These are phyloP conservation scores for Eutrigla gurnardus DNA, from an alignment of 2,797 vertebrate genomes.

Conservation along the genomic window DNA sequence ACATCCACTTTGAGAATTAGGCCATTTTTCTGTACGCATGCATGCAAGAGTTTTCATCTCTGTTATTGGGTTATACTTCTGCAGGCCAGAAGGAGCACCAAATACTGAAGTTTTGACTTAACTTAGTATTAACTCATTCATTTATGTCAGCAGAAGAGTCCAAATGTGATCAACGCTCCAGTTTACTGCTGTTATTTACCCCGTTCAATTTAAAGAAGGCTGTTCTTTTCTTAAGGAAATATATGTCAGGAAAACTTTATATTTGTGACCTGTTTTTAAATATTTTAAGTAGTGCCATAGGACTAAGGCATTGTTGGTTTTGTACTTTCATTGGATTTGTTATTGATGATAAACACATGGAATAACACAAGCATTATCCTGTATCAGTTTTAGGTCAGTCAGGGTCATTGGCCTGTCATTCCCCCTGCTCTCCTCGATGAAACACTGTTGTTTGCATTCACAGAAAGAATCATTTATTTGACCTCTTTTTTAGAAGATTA, in stretches of 20 bases:
- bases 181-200: neutral
- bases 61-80: conserved; percentile 11
- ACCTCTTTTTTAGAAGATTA: conserved; percentile 10
- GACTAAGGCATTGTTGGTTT: neutral
- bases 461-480: conserved; percentile 7
- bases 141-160: conserved; percentile 17
- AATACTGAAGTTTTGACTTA: conserved; percentile 26
- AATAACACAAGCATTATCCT: neutral
- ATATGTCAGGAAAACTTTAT: neutral
- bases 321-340: neutral
- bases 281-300: neutral
- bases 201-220: conserved; percentile 22
- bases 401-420: neutral
- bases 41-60: conserved; percentile 13
- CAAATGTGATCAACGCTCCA: conserved; percentile 8
- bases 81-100: neutral
- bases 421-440: neutral
- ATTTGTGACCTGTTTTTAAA: neutral
- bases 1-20: conserved; percentile 10
- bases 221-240: neutral
- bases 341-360: neutral
- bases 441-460: neutral
- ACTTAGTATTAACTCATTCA: conserved; percentile 18
- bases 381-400: neutral
- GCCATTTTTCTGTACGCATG: neutral